Percentiles rank a stretch among this genome's conserved stretches.
Evolutionary conservation across 2,113 vertebrate species (phyloP).

Genomic region (Halichoeres trimaculatus): DNA sequence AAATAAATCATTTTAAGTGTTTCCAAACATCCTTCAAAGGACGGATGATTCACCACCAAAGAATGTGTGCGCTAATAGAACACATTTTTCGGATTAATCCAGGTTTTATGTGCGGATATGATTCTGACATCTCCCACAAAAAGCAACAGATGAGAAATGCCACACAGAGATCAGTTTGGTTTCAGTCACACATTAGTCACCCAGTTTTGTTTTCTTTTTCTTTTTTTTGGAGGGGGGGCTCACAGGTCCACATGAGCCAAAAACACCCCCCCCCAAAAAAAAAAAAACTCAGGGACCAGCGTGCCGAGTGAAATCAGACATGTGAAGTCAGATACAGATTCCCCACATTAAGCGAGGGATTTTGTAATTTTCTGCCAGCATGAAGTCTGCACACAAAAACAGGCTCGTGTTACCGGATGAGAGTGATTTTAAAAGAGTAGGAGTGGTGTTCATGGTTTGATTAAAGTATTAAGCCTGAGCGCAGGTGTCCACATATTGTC

Average conservation of each 20-base stretch:
- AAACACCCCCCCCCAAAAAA: neutral
- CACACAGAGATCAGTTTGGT: neutral
- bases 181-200: conserved; percentile 3
- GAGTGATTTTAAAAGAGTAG: neutral
- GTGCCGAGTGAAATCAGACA: neutral
- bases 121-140: neutral
- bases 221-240: too few species aligned
- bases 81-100: neutral
- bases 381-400: conserved; percentile 3
- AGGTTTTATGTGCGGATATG: neutral
- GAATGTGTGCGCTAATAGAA: neutral
- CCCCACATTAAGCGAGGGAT: neutral
- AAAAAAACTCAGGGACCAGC: conserved; percentile 1
- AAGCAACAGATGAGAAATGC: neutral
- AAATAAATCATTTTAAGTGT: neutral
- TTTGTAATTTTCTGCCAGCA: conserved; percentile 5
- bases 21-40: neutral
- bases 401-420: neutral
- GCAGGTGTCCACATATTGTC: conserved; percentile 24
- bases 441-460: conserved; percentile 17
- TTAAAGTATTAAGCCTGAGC: conserved; percentile 23
- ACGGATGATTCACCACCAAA: too few species aligned
- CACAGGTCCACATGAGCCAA: neutral
- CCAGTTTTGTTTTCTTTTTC: too few species aligned
- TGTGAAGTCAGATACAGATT: conserved; percentile 13